A percentile compares a stretch with the other conserved stretches of the same genome.
Conservation (phyloP, 2,888 invertebrate genomes). For the Ethmia dodecea region DNA sequence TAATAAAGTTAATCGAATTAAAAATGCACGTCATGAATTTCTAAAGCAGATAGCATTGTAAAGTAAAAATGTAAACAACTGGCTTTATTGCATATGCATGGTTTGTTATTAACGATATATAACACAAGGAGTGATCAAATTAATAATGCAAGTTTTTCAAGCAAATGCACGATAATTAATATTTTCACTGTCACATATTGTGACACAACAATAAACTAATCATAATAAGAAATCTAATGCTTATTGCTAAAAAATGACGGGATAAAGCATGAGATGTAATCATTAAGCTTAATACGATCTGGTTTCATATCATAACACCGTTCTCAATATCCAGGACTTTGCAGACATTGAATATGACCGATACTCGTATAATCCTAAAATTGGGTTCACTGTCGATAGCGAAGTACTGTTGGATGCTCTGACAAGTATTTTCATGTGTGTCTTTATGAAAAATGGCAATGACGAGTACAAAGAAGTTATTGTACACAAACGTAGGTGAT, state of each 20-base stretch:
- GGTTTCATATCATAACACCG: conserved; percentile 42
- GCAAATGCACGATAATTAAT: too few species aligned
- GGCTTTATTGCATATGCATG: conserved; percentile 46
- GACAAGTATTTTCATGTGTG: conserved; percentile 42
- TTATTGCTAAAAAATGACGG: conserved; percentile 41
- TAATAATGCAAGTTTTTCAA: too few species aligned
- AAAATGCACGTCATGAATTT: not conserved
- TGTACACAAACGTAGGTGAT: conserved; percentile 67
- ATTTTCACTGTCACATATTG: too few species aligned
- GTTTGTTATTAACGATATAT: too few species aligned
- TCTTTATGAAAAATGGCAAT: conserved; percentile 39
- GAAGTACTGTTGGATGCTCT: conserved; percentile 35
- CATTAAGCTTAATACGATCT: conserved; percentile 22
- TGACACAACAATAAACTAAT: too few species aligned
- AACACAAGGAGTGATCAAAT: too few species aligned
- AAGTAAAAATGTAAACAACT: conserved; percentile 1
- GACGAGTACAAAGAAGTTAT: conserved; percentile 35
- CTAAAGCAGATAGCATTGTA: not conserved
- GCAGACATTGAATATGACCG: conserved; percentile 41
- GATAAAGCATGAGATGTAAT: conserved; percentile 43
- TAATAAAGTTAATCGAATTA: too few species aligned
- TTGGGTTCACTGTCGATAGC: conserved; percentile 57
- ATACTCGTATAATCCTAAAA: conserved; percentile 50
- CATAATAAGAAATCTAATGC: too few species aligned
- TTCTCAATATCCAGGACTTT: conserved; percentile 64